A percentile compares a stretch with the other conserved stretches of the same genome.
Conservation (phyloP, 2,113 vertebrate genomes). For the Trichomycterus rosablanca region DNA sequence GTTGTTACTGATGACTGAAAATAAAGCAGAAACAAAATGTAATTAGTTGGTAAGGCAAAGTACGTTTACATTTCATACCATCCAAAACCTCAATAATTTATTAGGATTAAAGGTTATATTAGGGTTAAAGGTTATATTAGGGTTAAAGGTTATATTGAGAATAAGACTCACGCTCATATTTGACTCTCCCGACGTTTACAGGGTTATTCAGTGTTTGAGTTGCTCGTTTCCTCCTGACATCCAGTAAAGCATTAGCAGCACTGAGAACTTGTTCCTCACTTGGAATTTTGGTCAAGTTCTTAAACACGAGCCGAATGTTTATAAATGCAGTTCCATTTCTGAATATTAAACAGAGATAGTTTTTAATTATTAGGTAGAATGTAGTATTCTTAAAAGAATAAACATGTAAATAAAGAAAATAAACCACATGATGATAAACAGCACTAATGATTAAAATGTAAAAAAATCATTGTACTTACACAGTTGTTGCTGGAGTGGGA, state of each 20-base stretch:
- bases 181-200: conserved; percentile 21
- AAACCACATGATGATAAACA: background rate
- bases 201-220: conserved; percentile 7
- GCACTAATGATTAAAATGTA: background rate
- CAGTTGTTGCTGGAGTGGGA: no score
- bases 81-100: background rate
- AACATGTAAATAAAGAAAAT: background rate
- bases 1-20: conserved; percentile 2
- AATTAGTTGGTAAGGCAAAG: no score
- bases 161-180: conserved; percentile 20
- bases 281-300: conserved; percentile 14
- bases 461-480: no score
- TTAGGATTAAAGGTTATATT: no score
- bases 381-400: background rate
- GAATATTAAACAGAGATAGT: background rate
- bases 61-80: no score
- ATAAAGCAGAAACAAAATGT: background rate
- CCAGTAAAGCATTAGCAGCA: conserved; percentile 11
- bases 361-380: background rate
- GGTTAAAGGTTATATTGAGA: background rate
- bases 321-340: conserved; percentile 25
- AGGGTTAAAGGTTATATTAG: background rate
- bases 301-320: conserved; percentile 25
- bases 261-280: conserved; percentile 9
- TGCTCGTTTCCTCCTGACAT: background rate